Base-by-base conservation (phyloP, 53 echinoderm and acorn worm genomes). In the Crossaster papposus region DNA sequence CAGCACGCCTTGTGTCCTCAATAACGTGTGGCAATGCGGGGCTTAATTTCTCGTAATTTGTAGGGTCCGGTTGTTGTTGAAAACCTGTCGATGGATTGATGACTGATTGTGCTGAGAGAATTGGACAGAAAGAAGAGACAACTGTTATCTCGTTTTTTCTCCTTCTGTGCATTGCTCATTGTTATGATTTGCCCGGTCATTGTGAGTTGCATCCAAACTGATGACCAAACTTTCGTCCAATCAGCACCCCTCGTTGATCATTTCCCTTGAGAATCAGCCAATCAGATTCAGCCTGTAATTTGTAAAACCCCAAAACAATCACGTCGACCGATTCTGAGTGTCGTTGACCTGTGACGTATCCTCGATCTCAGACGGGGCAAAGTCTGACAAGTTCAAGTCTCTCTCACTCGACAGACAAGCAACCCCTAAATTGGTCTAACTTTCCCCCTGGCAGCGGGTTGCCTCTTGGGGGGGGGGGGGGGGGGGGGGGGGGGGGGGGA, bases 281-380 rank as follows among this genome's bases (percentile, higher is more conserved):
- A 87, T 87, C 75, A 87, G 54, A 50, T 62, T 35, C 23, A 35
- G 17, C 85, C 53, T 28, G 36, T 51, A 50, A 71, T 78, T 17
- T 38, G 22, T 58, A 58, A 58, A 26, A 51, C 28, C 22, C 33
- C n/a, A 44, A 44, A 44, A 44, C 5, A 44, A 44, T 44, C 44
- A 44, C 44, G 72, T 14, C 71, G 24, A 51, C 71, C 75, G 44
- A 54, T 54, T 44, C 54, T 77, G 24, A 37, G 77, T 87, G 87
- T 87, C 87, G 74, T 28, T 87, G 87, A 87, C 87, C 87, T 77
- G 54, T 87, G 87, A 87, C 87, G 87, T 87, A 77, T 76, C 54
- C 52, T 58, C 36, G 22, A 55, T 51, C 51, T 51, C 24, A 71
- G 85, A 78, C 83, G 31, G 30, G 35, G 87, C 76, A 52, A 75